These are phyloP conservation scores for Borostomias antarcticus DNA, from an alignment of 2,797 vertebrate species.

Conservation along the genomic window DNA sequence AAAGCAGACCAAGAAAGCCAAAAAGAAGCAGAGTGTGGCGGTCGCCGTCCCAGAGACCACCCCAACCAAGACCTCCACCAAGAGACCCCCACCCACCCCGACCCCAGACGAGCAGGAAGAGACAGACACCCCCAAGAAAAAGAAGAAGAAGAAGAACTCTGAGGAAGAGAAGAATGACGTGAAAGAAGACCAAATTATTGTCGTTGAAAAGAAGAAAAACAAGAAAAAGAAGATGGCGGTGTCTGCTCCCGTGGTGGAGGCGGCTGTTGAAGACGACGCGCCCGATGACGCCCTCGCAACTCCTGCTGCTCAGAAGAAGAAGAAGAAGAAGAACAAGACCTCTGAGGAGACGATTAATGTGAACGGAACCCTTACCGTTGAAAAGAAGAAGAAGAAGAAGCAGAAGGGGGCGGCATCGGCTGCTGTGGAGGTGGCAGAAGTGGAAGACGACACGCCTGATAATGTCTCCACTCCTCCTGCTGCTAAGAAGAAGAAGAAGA, in stretches of 20 bases:
- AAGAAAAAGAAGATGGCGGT: neutral
- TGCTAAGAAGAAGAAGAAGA: neutral
- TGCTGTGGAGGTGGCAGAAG: neutral
- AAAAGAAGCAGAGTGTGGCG: conserved; percentile 29
- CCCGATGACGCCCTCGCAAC: neutral
- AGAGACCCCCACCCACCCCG: neutral
- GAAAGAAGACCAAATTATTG: neutral
- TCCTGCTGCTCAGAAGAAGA: neutral
- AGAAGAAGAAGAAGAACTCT: conserved; percentile 1
- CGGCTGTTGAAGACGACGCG: neutral
- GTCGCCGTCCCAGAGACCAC: no score
- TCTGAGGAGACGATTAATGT: neutral
- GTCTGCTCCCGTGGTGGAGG: neutral
- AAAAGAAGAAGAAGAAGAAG: neutral
- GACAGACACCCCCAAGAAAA: neutral
- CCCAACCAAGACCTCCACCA: neutral
- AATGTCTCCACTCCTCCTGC: neutral
- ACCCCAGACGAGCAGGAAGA: conserved; percentile 5
- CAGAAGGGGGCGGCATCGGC: neutral
- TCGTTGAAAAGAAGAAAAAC: neutral
- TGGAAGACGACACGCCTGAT: neutral
- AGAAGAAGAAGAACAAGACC: neutral
- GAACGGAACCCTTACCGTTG: neutral
- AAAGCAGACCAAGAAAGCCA: conserved; percentile 11
- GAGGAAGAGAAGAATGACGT: neutral